Evolutionary conservation across 1,140 invertebrate species (phyloP), one percentile per base, ranked within the genome.

Genomic region (Brachionus koreanus): DNA sequence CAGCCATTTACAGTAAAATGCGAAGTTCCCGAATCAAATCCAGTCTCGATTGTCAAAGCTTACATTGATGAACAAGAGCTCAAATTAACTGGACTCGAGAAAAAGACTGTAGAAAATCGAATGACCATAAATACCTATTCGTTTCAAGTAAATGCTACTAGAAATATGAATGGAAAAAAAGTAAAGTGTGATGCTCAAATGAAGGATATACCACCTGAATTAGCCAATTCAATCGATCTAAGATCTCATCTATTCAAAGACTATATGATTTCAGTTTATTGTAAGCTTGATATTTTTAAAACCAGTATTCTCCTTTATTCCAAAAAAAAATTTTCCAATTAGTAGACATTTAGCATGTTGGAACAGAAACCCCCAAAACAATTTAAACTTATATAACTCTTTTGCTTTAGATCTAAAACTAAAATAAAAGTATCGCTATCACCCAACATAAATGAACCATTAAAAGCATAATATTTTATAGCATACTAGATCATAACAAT

Each of bases 121-220:
- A 79, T 79, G 76, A 79, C 76, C 37, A 79, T 79, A 79, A 79
- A 79, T 19, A 79, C 76, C 5, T 79, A 79, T 37, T 57, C 49
- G 39, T 79, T 79, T 16, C 46, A 79, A 37, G 76, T 79, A 3
- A 79, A 79, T 25, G 76, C 76, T n/a, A 79, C 49, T 4, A 57
- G 76, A 57, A 61, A 13, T 25, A 79, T 79, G 76, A 65, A 79
- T 65, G 76, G 76, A 10, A 65, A 79, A 42, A 57, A 79, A 37
- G 61, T 79, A 16, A 79, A 79, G 57, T 79, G 76, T 43, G 76
- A 79, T 19, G 76, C 76, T 23, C 76, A 79, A 65, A 79, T 79
- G 76, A 57, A 57, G 37, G 76, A 79, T 35, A 79, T 79, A 57
- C 76, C 76, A 42, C 6, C 49, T 13, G 76, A 79, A 10, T 43